phyloP scores from a whole-genome alignment of 92 coral and sea anemone genomes.

The Actinostola sp. region DNA sequence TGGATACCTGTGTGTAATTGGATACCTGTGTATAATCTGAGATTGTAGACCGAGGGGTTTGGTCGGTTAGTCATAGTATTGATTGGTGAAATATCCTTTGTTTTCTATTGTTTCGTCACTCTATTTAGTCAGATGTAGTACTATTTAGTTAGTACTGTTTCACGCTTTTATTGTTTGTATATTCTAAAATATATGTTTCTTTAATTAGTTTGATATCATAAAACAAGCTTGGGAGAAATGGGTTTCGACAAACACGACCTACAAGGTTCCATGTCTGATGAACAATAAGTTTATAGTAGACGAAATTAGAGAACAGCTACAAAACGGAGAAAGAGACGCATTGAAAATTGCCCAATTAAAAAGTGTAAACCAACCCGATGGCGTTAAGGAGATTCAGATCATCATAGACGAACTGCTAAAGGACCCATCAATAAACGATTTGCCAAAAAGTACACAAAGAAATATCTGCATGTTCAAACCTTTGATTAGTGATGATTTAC shows the following conservation, averaged over 20 bases:
- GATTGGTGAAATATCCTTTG: too few relatives aligned
- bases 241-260: not conserved
- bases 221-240: not conserved
- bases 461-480: not conserved
- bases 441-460: not conserved
- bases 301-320: not conserved
- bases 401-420: not conserved
- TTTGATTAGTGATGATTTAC: too few relatives aligned
- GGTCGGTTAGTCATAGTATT: too few relatives aligned
- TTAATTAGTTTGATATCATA: not conserved
- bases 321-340: not conserved
- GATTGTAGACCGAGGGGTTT: too few relatives aligned
- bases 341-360: slow-evolving; percentile 3
- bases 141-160: too few relatives aligned
- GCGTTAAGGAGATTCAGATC: not conserved
- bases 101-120: too few relatives aligned
- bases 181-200: too few relatives aligned
- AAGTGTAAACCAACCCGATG: slow-evolving; percentile 6
- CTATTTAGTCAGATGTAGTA: too few relatives aligned
- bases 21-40: too few relatives aligned
- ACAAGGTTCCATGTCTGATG: not conserved
- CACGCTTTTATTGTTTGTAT: too few relatives aligned
- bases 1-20: too few relatives aligned
- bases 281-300: not conserved
- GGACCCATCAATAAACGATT: not conserved